phyloP scores from a whole-genome alignment of 2,113 vertebrate species.

The Cyanoramphus novaezelandiae region DNA sequence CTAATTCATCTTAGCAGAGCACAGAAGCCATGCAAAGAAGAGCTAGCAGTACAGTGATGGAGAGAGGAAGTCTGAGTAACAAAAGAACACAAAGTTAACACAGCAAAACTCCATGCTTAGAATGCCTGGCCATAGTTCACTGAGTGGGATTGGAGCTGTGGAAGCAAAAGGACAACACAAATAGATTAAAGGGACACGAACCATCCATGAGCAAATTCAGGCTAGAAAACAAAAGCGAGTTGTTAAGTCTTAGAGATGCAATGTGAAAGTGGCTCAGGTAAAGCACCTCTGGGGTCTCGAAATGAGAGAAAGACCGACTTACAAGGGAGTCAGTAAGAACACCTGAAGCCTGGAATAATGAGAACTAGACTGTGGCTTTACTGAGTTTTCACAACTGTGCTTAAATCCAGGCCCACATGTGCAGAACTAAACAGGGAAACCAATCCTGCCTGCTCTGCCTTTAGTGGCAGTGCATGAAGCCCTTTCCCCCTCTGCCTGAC shows the following conservation, averaged over 20 bases:
- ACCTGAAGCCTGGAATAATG: background rate
- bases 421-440: background rate
- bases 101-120: background rate
- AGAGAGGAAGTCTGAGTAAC: background rate
- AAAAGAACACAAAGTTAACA: background rate
- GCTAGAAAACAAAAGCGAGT: background rate
- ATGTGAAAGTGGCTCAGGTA: background rate
- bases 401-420: background rate
- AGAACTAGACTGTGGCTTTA: background rate
- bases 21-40: background rate
- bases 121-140: background rate
- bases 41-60: background rate
- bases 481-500: background rate
- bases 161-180: conserved; percentile 9
- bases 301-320: background rate
- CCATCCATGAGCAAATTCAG: background rate
- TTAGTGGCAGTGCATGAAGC: background rate
- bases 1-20: background rate
- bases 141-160: background rate
- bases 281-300: background rate
- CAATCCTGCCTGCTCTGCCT: background rate
- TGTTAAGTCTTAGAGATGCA: background rate
- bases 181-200: background rate
- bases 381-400: background rate
- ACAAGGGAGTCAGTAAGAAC: background rate